phyloP scores from a whole-genome alignment of 2,888 invertebrate species.

The Torymus auratus region DNA sequence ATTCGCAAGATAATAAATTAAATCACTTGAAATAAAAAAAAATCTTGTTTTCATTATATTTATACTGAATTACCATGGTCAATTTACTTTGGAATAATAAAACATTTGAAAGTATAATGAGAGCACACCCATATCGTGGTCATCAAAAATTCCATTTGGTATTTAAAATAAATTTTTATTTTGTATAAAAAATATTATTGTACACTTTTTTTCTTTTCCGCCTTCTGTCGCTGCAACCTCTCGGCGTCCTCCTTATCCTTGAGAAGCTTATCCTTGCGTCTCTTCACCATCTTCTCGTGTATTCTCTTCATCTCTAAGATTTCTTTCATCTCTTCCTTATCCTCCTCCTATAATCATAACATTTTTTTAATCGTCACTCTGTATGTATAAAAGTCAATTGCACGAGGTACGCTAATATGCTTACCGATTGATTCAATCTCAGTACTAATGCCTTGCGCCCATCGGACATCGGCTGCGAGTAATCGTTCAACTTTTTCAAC shows the following conservation, averaged over 20 bases:
- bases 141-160: too few species aligned
- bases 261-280: constrained; percentile 78
- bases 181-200: constrained; percentile 33
- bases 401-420: constrained; percentile 60
- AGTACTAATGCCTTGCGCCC: constrained; percentile 91
- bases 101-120: too few species aligned
- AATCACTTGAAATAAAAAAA: too few species aligned
- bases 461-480: constrained; percentile 96
- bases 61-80: too few species aligned
- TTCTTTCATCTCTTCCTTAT: constrained; percentile 96
- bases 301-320: constrained; percentile 93
- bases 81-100: too few species aligned
- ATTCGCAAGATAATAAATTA: too few species aligned
- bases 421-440: constrained; percentile 91
- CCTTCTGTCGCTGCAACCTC: neutral
- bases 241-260: constrained; percentile 56
- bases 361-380: neutral
- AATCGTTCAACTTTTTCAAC: constrained; percentile 89
- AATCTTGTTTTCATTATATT: too few species aligned
- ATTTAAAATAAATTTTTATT: constrained; percentile 18
- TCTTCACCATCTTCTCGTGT: constrained; percentile 87
- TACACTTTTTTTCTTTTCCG: constrained; percentile 24
- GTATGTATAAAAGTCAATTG: neutral
- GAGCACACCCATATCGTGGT: too few species aligned
- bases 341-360: constrained; percentile 84